Evolutionary conservation across 1,140 invertebrate genomes (phyloP).

Genomic region (Neuroterus valhalla): DNA sequence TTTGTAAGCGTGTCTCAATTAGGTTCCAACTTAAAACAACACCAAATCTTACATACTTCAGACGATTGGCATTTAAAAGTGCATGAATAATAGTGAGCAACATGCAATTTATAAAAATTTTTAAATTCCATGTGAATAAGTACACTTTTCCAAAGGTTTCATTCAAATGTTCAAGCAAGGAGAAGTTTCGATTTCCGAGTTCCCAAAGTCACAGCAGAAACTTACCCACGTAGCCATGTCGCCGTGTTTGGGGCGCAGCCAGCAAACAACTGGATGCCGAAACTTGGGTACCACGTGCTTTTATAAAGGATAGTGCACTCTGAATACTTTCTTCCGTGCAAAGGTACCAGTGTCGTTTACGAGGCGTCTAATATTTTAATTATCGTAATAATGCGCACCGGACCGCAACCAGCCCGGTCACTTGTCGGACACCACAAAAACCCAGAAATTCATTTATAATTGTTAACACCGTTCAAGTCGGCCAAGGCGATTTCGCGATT

Average conservation of each 20-base stretch:
- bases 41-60: too few relatives aligned
- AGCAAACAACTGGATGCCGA: constrained; percentile 63
- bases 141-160: neutral
- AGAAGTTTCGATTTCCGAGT: constrained; percentile 39
- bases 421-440: constrained; percentile 37
- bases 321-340: constrained; percentile 64
- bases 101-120: too few relatives aligned
- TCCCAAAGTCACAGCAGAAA: constrained; percentile 60
- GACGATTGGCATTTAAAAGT: too few relatives aligned
- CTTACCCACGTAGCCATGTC: constrained; percentile 68
- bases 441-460: constrained; percentile 38
- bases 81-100: too few relatives aligned
- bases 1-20: too few relatives aligned
- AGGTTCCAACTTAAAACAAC: too few relatives aligned
- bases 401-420: constrained; percentile 54
- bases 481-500: constrained; percentile 19
- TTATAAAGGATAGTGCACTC: constrained; percentile 63
- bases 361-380: constrained; percentile 69
- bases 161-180: neutral
- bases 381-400: constrained; percentile 63
- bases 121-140: too few relatives aligned
- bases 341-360: constrained; percentile 68
- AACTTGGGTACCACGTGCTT: constrained; percentile 56
- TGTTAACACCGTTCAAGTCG: constrained; percentile 38
- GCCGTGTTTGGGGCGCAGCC: constrained; percentile 56